Evolutionary conservation across 1,140 invertebrate species (phyloP), one percentile per base, ranked within the genome.

Genomic region (Drosophila suzukii): DNA sequence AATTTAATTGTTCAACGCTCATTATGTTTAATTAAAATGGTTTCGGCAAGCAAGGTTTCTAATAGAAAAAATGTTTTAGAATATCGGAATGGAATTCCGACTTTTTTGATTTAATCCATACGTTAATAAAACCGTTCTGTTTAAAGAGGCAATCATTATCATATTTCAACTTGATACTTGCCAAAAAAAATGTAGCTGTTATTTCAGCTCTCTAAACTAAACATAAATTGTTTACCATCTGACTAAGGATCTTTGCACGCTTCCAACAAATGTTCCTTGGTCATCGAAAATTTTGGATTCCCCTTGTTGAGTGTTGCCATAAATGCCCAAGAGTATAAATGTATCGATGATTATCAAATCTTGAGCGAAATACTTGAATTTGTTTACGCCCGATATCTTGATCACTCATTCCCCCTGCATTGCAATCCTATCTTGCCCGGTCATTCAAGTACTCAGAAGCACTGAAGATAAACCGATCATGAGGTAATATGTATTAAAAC

Each of bases 341-440:
- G 34, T 67, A 67, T 65, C n/a, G 36, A 27, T 43, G 59, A 65
- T 67, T 36, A 51, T 65, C 2, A 67, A 34, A 10, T 58, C 24
- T 36, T 20, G n/a, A 10, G 5, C 0, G 11, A 4, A 46, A 46
- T 17, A n/a, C 11, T 36, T 12, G 17, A 27, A 49, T 63, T 63
- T 63, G 63, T 63, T 67, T 36, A 11, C 36, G 2, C n/a, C 8
- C 59, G 8, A 50, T 51, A 65, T 27, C 50, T 63, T 12, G 36
- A 62, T 63, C 59, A 63, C 15, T 34, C 43, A 15, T 20, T n/a
- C 12, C 11, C 8, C 39, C 6, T 12, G 43, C 41, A 32, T 10
- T 32, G 34, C 34, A 39, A 41, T 6, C 13, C 43, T 39, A 34
- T 63, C 27, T 17, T 24, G 30, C 47, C 13, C 7, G 0, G 8